Base-by-base conservation (phyloP, 2,113 vertebrate species). In the Carassius gibelio region DNA sequence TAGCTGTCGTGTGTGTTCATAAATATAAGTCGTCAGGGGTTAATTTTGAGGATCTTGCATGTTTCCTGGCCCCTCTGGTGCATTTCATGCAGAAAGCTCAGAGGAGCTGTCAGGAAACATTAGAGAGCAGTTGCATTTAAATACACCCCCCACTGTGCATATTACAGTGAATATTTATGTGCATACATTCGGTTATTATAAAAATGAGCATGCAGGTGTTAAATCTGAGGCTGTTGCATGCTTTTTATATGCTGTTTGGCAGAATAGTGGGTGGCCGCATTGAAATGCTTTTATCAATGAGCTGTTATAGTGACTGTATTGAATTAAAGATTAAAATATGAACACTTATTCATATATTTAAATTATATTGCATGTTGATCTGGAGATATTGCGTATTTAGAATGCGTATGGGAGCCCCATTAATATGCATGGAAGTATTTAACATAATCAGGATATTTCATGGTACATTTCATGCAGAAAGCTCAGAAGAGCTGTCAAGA, bases 381-480 rank as follows among this genome's bases (percentile, higher is more conserved):
- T 69, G 1, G 5, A 30, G 23, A 26, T 14, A 2, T 66, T 15
- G 13, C 6, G 0, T 30, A 30, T 34, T 13, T 66, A 15, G 23
- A 36, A 17, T 68, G 14, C 26, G 34, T 2, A 8, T 15, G 15
- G 17, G 66, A 38, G 30, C 36, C 17, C 14, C 66, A 36, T 68
- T 36, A 69, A 68, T 36, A 36, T 38, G 68, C 68, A 71, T 71
- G 68, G 3, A 8, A 38, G 17, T 69, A 38, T 69, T 21, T 21
- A 71, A 21, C 13, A 71, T 21, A 71, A 36, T 38, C 17, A 42
- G 19, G 5, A 42, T 72, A n/a, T 72, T 42, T 30, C 36, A 42
- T 42, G 69, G 17, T 72, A 36, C 75, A 17, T 77, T 77, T 59
- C 30, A n/a, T 77, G 75, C 75, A 77, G 26, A 78, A 78, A 21